phyloP scores from a whole-genome alignment of 2,888 invertebrate species.

The Bimastos eiseni region DNA sequence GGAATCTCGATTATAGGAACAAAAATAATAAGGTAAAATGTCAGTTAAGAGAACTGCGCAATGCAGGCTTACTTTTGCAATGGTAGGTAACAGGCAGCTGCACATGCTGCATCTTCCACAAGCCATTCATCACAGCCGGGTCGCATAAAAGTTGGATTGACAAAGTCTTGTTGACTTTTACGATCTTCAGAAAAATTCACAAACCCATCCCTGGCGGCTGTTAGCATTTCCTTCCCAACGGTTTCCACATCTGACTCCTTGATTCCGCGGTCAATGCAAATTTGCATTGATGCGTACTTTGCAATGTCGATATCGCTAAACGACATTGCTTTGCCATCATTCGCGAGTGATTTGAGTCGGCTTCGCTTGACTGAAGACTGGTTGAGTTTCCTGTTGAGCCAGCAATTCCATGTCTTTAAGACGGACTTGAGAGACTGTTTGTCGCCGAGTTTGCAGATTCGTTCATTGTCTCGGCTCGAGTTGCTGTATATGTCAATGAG shows the following conservation, averaged over 20 bases:
- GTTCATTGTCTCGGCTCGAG: background rate
- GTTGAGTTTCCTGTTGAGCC: background rate
- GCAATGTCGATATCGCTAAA: background rate
- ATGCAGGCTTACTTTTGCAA: background rate
- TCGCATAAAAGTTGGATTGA: background rate
- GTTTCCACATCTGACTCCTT: background rate
- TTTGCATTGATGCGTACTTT: background rate
- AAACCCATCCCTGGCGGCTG: background rate
- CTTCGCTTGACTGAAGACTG: background rate
- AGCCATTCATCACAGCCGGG: background rate
- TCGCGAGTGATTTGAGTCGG: background rate
- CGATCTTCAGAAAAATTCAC: background rate
- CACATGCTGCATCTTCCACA: background rate
- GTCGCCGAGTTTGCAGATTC: background rate
- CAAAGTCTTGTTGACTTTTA: background rate
- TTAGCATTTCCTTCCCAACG: background rate
- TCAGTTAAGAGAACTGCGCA: background rate
- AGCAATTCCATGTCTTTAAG: background rate
- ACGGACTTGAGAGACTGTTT: constrained; percentile 13
- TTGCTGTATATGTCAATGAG: background rate
- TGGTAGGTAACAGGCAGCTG: background rate
- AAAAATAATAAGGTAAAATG: background rate
- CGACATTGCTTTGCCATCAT: background rate
- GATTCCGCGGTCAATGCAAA: background rate
- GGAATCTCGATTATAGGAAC: no score